A percentile compares a stretch with the other conserved stretches of the same genome.
Evolutionary conservation across 2,113 vertebrate genomes (phyloP).

Genomic region (Eulemur rufifrons): DNA sequence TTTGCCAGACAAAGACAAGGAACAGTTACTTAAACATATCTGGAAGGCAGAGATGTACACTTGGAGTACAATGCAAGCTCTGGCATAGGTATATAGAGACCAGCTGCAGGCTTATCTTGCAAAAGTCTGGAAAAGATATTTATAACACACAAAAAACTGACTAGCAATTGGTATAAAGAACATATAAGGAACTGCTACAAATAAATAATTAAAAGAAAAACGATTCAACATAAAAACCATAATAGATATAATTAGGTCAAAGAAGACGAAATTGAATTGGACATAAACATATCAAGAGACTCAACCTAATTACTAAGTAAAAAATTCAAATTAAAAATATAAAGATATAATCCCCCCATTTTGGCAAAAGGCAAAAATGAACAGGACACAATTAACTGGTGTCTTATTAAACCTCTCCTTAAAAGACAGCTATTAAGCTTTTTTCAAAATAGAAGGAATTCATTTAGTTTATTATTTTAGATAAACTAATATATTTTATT

Average conservation of each 20-base stretch:
- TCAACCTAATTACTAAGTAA: neutral
- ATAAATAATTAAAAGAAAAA: neutral
- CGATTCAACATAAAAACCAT: neutral
- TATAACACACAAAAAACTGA: neutral
- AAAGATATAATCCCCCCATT: neutral
- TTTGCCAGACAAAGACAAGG: too few relatives aligned
- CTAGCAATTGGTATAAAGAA: neutral
- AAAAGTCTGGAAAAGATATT: neutral
- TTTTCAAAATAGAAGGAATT: neutral
- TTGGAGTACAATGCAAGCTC: neutral
- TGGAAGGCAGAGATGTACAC: neutral
- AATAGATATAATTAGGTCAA: neutral
- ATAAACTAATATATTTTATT: neutral
- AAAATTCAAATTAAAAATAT: neutral
- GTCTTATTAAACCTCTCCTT: neutral
- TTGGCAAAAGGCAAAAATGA: neutral
- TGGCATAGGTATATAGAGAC: neutral
- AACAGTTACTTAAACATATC: neutral
- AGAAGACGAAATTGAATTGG: neutral
- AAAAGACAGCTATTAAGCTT: neutral
- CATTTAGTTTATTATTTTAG: neutral
- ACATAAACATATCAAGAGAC: neutral
- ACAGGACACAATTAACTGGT: neutral
- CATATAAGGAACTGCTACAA: neutral
- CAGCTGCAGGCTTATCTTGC: neutral